Base-by-base conservation (phyloP, 2,888 invertebrate genomes). In the Phorcus lineatus region DNA sequence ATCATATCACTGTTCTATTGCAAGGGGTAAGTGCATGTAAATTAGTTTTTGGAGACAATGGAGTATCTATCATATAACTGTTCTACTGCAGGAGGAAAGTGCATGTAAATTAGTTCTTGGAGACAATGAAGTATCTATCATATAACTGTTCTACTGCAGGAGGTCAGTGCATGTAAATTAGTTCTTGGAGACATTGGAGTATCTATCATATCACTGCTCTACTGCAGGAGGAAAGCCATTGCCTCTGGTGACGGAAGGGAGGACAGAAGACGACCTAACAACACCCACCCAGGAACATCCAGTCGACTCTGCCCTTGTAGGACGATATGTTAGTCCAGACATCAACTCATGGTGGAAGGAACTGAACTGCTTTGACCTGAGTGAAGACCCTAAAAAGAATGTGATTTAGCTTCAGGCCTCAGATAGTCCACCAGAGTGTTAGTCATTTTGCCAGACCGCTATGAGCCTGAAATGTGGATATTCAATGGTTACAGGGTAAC, bases 331-430 rank as follows among this genome's bases (percentile, higher is more conserved):
- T 0, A 86, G 89, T 0, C 85, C 81, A 1, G 89, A 90, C 78
- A 87, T 90, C 0, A 85, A 86, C 55, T 86, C 87, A 0, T 90
- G 90, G 90, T 90, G 90, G 90, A 85, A 84, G 6, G 89, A 88
- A 78, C 89, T 84, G 40, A 81, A 55, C 55, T 76, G 55, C 28
- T 19, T 55, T 16, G 53, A 54, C 54, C 22, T 76, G 16, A 77
- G 7, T 31, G 54, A 19, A 62, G 80, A 79, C 52, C 47, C 47
- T 13, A 47, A 13, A 1, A 47, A 47, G 47, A 47, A 47, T 47
- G 47, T 47, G 6, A 6, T 47, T 4, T 47, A 47, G 47, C 47
- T 47, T 4, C 47, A 13, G 47, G 74, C 2, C 83, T 84, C 17
- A 79, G 79, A 55, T 16, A 81, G 24, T 76, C 78, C 31, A 19